phyloP scores from a whole-genome alignment of 2,888 invertebrate species.

The Pseudolycoriella hygida region DNA sequence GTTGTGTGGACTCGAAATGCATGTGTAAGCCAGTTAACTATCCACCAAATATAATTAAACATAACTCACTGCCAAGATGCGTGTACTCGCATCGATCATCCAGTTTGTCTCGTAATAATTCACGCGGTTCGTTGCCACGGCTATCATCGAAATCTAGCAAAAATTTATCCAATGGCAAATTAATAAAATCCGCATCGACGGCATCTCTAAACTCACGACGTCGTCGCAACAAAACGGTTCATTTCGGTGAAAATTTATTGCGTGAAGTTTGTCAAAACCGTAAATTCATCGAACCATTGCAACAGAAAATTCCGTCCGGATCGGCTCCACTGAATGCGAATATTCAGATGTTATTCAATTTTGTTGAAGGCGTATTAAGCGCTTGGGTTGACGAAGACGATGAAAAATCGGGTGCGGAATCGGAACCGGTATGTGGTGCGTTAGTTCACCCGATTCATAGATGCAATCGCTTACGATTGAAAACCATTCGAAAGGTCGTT shows the following conservation, averaged over 20 bases:
- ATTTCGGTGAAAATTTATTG: conserved; percentile 57
- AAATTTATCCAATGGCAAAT: conserved; percentile 17
- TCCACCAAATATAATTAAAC: conserved; percentile 25
- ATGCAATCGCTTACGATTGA: conserved; percentile 42
- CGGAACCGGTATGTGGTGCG: conserved; percentile 52
- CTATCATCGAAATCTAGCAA: conserved; percentile 8
- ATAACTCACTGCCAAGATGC: conserved; percentile 31
- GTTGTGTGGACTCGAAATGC: conserved; percentile 28
- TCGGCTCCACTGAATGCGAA: conserved; percentile 49
- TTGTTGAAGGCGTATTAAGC: conserved; percentile 61
- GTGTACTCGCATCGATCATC: conserved; percentile 25
- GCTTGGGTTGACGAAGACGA: conserved; percentile 60
- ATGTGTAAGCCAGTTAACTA: conserved; percentile 2
- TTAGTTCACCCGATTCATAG: conserved; percentile 25
- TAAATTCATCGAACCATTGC: conserved; percentile 32
- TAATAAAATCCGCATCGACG: conserved; percentile 36
- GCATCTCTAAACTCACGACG: conserved; percentile 47
- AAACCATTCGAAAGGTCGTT: conserved; percentile 49
- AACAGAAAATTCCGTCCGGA: conserved; percentile 20
- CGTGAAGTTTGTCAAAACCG: conserved; percentile 59
- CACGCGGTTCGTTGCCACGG: conserved; percentile 20
- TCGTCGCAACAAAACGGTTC: conserved; percentile 58
- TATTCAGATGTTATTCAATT: conserved; percentile 65
- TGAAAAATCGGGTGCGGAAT: conserved; percentile 54
- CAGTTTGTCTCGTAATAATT: conserved; percentile 23